Conservation (phyloP, 2,113 vertebrate species). For the Colistium nudipinnis region DNA sequence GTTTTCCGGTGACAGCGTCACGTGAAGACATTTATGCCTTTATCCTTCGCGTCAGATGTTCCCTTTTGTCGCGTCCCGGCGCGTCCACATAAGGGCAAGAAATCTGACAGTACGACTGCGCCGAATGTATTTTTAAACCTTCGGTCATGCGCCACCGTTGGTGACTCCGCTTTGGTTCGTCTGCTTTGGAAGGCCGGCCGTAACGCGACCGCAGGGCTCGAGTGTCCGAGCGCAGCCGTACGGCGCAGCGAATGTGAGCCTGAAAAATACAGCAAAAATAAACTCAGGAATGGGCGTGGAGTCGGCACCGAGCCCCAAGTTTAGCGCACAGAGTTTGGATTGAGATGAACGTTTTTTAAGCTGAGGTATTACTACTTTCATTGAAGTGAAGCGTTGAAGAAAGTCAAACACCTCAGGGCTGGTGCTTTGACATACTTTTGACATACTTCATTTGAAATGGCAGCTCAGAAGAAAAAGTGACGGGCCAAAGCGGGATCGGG, state of each 20-base stretch:
- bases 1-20: neutral
- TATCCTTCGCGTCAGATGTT: neutral
- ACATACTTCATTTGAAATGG: neutral
- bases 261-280: neutral
- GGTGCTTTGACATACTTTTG: neutral
- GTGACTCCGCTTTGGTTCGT: conserved; percentile 8
- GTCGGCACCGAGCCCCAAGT: no score
- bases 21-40: neutral
- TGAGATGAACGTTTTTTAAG: neutral
- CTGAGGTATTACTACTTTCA: neutral
- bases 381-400: neutral
- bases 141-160: neutral
- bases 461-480: neutral
- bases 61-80: neutral
- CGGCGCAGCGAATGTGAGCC: neutral
- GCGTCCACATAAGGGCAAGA: neutral
- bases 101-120: neutral
- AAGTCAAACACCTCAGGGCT: neutral
- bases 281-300: no score
- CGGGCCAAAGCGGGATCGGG: neutral
- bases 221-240: neutral
- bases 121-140: conserved; percentile 33
- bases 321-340: neutral
- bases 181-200: conserved; percentile 13
- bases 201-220: conserved; percentile 5